These are phyloP conservation scores for Coccyzus lansbergi DNA, from an alignment of 2,797 vertebrate genomes.

Conservation along the genomic window DNA sequence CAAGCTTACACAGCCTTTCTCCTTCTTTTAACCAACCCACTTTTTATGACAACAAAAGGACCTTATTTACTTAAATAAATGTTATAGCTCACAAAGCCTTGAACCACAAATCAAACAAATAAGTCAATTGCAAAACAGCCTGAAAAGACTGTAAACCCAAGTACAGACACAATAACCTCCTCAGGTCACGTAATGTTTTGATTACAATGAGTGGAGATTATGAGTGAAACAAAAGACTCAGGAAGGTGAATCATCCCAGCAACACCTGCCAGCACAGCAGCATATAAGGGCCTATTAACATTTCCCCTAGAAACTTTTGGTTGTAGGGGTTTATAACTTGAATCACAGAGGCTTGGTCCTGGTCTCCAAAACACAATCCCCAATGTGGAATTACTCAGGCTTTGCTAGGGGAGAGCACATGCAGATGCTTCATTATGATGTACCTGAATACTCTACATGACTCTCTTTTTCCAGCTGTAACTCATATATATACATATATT, in stretches of 20 bases:
- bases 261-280: fast-evolving
- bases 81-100: not conserved
- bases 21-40: not conserved
- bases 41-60: conserved; percentile 2
- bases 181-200: not conserved
- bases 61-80: conserved; percentile 44
- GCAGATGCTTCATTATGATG: fast-evolving
- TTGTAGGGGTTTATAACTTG: not conserved
- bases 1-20: not conserved
- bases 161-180: not conserved
- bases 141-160: not conserved
- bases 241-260: not conserved
- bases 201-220: not conserved
- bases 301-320: not conserved
- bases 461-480: not conserved
- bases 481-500: too few relatives aligned
- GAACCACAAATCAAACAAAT: conserved; percentile 22
- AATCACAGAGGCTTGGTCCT: not conserved
- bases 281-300: not conserved
- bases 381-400: not conserved
- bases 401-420: fast-evolving
- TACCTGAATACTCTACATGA: fast-evolving
- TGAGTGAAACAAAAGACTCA: fast-evolving
- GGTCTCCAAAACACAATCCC: not conserved
- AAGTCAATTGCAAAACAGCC: conserved; percentile 16